phyloP scores from a whole-genome alignment of 2,797 vertebrate species.

The Cygnus olor region DNA sequence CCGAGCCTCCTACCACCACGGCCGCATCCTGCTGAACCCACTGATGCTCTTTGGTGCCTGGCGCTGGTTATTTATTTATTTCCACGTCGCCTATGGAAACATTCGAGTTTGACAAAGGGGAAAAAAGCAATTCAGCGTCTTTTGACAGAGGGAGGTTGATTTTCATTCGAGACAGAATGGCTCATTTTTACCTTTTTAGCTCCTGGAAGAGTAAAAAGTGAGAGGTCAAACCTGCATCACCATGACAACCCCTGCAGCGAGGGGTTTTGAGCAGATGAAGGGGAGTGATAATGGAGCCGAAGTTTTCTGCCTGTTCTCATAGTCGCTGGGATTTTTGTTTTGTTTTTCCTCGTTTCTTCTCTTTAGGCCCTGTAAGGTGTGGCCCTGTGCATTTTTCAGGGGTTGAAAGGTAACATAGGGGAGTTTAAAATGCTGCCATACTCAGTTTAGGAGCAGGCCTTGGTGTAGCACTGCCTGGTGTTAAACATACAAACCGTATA shows the following conservation, averaged over 20 bases:
- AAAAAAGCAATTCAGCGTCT: constrained; percentile 64
- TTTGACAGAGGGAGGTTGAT: constrained; percentile 75
- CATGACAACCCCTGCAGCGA: constrained; percentile 84
- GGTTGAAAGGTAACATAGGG: not conserved
- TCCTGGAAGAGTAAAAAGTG: constrained; percentile 85
- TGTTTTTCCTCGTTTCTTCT: constrained; percentile 1
- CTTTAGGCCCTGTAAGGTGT: not conserved
- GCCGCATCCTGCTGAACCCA: not conserved
- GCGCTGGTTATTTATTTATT: constrained; percentile 6
- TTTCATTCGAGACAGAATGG: constrained; percentile 79
- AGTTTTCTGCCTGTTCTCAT: constrained; percentile 55
- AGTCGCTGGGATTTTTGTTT: constrained; percentile 14
- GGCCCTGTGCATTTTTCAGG: not conserved
- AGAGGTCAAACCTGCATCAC: constrained; percentile 87
- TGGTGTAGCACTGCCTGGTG: not conserved
- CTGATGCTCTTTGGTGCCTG: fast-evolving
- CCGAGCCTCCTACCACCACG: fast-evolving
- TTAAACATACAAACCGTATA: not conserved
- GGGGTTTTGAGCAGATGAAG: constrained; percentile 71
- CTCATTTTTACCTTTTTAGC: constrained; percentile 80
- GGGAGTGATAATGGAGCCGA: constrained; percentile 75
- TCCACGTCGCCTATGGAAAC: constrained; percentile 53
- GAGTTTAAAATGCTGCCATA: not conserved
- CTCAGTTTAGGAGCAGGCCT: not conserved
- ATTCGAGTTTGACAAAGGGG: constrained; percentile 59